Evolutionary conservation across 2,797 vertebrate genomes (phyloP).

Genomic region (Fistularia commersonii): DNA sequence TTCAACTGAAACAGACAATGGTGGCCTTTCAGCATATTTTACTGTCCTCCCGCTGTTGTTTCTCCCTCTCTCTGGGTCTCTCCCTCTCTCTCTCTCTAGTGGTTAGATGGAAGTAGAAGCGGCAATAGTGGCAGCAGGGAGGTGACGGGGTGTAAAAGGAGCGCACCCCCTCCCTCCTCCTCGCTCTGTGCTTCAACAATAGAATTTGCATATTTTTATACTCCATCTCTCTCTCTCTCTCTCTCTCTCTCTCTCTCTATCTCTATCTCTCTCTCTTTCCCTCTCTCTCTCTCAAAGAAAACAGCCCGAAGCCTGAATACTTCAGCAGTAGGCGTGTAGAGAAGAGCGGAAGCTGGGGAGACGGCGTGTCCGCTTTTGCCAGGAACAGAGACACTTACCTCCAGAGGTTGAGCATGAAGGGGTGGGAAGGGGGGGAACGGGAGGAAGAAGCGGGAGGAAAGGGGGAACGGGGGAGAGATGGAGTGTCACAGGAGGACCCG

Average conservation of each 20-base stretch:
- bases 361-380: constrained; percentile 57
- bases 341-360: constrained; percentile 69
- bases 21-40: constrained; percentile 46
- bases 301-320: constrained; percentile 76
- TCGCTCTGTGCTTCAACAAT: constrained; percentile 72
- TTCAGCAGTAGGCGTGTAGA: constrained; percentile 64
- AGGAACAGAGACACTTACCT: constrained; percentile 43
- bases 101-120: constrained; percentile 33
- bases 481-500: constrained; percentile 18
- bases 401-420: constrained; percentile 36
- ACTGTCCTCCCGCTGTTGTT: constrained; percentile 44
- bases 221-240: constrained; percentile 56
- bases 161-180: constrained; percentile 1
- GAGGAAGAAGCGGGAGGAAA: constrained; percentile 1
- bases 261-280: constrained; percentile 46
- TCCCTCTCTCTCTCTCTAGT: not conserved
- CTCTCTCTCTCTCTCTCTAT: constrained; percentile 52
- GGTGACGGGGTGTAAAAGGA: constrained; percentile 41
- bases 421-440: not conserved
- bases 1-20: constrained; percentile 27
- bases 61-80: constrained; percentile 5
- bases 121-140: constrained; percentile 16
- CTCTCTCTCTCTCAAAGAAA: constrained; percentile 71
- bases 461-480: not conserved
- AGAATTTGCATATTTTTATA: constrained; percentile 82